Base-by-base conservation (phyloP, 2,797 vertebrate species). In the Alcedo quadribrachys region DNA sequence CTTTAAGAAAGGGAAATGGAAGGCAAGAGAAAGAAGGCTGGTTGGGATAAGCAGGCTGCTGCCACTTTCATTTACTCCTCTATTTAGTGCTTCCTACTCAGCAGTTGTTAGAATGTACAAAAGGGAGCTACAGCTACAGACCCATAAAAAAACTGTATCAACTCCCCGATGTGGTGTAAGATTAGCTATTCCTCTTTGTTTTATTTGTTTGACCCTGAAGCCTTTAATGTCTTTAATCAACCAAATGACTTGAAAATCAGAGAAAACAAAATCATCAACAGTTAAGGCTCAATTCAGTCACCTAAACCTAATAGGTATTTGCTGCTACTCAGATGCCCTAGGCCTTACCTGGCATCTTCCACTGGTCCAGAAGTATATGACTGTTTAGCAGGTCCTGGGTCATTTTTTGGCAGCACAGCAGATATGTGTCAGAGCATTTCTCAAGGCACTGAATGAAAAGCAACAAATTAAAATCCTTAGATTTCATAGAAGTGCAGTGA, bases 111-210 rank as follows among this genome's bases (percentile, higher is more conserved):
- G 28, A 33, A 33, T 62, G n/a, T 35, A 58, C 30, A 54, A 51
- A 46, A 68, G 24, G 19, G 19, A 84, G 33, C 6, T 55, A 15
- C 5, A 40, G 51, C 50, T 79, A 54, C 19, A 55, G 22, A 15
- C 76, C 35, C 10, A 16, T 40, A 42, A 67, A 70, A 70, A 60
- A 73, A 42, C 3, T 33, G 0, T 53, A 33, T 53, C 12, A 25
- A 10, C 3, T 33, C 19, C 24, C 13, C 50, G 21, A 50, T 15
- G 7, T 19, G 33, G 11, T 1, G 0, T 25, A 68, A 74, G 50
- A 37, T 75, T 33, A n/a, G 5, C 54, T 81, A 42, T 54, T 80
- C 27, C 4, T 50, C 33, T 79, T 81, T 19, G 13, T 8, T 71
- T 74, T 82, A 65, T 70, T 82, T 3, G 1, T 62, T 82, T 75